Evolutionary conservation across 2,888 invertebrate genomes (phyloP), one percentile per base, ranked within the genome.

Genomic region (Carcina quercana): DNA sequence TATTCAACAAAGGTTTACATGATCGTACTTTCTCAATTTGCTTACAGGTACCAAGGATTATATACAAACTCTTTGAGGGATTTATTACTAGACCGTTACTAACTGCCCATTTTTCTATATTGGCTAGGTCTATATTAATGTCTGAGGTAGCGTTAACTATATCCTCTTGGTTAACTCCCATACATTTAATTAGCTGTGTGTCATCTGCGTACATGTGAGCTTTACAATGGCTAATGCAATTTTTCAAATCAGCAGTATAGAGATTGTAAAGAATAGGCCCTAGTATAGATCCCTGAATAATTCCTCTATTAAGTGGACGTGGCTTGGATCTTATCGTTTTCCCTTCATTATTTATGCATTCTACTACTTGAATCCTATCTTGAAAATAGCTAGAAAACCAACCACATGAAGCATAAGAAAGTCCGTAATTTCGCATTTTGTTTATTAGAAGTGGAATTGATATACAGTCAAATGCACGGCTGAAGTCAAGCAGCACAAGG

Each of bases 311-410:
- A 1, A 32, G 13, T 13, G n/a, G 8, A 6, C 28, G n/a, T 5
- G 14, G 6, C 8, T 4, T 1, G 7, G 33, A 28, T 13, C 8
- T 15, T 1, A 10, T 19, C 10, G 3, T 24, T 3, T 12, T 10
- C 4, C 25, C 28, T 1, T 5, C 4, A 3, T n/a, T 11, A 13
- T 28, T 10, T 1, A 6, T 3, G n/a, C 26, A 21, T 21, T 28
- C 19, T n/a, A 33, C 33, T 7, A 33, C 4, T 12, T 24, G 33
- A 13, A 6, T 24, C 14, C 28, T 12, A 10, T 28, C 7, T 4
- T 10, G 1, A 11, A 33, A 33, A 7, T 28, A 33, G 8, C 25
- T 34, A 2, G 5, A 13, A 19, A 34, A 34, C 33, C 28, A 33
- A 2, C 4, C 2, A 5, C 13, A 25, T n/a, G 19, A 25, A 5